phyloP scores from a whole-genome alignment of 2,113 vertebrate species.

The Pleuronectes platessa region DNA sequence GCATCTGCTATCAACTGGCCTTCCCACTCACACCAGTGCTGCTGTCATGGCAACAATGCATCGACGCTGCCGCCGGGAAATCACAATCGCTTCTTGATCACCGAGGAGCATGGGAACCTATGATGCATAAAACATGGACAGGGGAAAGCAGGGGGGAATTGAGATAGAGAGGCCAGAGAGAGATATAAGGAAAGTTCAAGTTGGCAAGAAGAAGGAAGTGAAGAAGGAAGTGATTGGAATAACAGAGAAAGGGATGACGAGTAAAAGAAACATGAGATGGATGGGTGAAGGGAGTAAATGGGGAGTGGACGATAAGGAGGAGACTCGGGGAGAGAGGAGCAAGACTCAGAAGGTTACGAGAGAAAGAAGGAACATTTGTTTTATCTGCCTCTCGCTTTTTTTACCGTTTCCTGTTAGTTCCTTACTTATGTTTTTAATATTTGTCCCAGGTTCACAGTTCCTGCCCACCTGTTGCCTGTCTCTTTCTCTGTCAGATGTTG shows the following conservation, averaged over 20 bases:
- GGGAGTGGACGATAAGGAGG: slow-evolving; percentile 15
- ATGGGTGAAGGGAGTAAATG: slow-evolving; percentile 4
- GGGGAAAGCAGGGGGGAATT: not conserved
- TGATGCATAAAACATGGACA: slow-evolving; percentile 36
- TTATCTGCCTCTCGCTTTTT: not conserved
- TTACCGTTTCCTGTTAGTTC: too few relatives aligned
- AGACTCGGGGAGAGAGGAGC: not conserved
- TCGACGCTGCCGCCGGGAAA: slow-evolving; percentile 30
- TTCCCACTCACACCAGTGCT: slow-evolving; percentile 29
- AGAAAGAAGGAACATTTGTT: not conserved
- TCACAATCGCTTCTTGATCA: slow-evolving; percentile 31
- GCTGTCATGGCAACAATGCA: slow-evolving; percentile 62
- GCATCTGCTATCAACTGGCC: slow-evolving; percentile 27
- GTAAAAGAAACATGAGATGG: not conserved
- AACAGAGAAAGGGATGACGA: not conserved
- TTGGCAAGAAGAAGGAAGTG: not conserved
- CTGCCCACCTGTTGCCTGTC: not conserved
- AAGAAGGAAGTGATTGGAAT: not conserved
- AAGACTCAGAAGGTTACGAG: not conserved
- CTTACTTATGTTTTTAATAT: not conserved
- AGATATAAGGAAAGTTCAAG: slow-evolving; percentile 2
- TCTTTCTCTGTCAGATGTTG: not conserved
- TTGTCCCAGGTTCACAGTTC: not conserved
- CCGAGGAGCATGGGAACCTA: slow-evolving; percentile 21
- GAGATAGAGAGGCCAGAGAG: not conserved